phyloP scores from a whole-genome alignment of 2,113 vertebrate species.

The Prunella fulvescens region DNA sequence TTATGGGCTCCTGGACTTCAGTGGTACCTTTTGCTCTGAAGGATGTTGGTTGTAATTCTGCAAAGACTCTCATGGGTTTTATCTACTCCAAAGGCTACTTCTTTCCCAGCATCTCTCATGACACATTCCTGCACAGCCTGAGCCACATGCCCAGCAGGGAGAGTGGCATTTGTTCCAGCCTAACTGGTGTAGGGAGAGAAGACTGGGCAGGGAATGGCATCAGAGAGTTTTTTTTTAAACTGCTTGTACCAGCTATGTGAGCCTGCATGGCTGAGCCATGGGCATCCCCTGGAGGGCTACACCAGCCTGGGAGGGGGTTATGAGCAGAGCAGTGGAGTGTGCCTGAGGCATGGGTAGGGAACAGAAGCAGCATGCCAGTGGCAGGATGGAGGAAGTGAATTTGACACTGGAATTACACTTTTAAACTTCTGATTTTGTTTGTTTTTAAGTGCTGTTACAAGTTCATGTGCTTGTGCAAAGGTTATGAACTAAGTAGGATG shows the following conservation, averaged over 20 bases:
- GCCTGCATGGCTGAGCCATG: fast-evolving
- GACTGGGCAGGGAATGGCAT: neutral
- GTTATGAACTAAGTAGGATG: neutral
- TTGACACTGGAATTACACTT: neutral
- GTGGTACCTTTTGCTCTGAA: neutral
- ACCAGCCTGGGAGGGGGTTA: fast-evolving
- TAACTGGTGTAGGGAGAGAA: neutral
- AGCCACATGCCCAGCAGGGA: neutral
- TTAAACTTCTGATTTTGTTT: neutral
- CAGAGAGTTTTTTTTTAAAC: neutral
- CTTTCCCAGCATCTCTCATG: neutral
- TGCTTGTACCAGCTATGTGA: neutral
- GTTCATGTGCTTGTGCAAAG: neutral
- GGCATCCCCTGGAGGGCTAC: neutral
- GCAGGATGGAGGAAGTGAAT: neutral
- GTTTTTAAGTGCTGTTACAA: neutral
- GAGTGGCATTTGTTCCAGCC: neutral
- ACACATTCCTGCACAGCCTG: fast-evolving
- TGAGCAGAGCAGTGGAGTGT: fast-evolving
- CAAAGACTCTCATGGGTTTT: neutral
- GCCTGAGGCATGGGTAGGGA: neutral
- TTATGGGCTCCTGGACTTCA: neutral
- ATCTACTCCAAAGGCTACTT: neutral
- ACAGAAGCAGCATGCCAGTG: neutral
- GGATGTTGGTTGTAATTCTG: neutral